Evolutionary conservation across 2,113 vertebrate genomes (phyloP), one percentile per base, ranked within the genome.

Genomic region (Gallinago jamesoni): DNA sequence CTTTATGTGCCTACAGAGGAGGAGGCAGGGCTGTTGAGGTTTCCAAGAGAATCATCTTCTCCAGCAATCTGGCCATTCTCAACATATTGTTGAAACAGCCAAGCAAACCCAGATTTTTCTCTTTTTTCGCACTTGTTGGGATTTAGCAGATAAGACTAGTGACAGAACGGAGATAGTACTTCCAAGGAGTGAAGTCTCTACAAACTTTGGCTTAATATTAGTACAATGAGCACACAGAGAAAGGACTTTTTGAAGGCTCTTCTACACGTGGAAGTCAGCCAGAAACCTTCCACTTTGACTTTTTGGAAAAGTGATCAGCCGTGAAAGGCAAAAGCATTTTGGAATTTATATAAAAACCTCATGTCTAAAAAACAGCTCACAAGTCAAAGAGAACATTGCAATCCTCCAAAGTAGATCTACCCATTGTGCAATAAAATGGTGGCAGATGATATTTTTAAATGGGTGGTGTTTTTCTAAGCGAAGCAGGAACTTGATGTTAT

Each of bases 61-160:
- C 59, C 94, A 94, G 89, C 95, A 95, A 94, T 96, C 94, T 96
- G 96, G 80, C 82, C 67, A 76, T 90, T 85, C 90, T 95, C 94
- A 88, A 57, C 87, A 90, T 3, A 50, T 31, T 80, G 45, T 30
- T 91, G 67, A 87, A 92, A 95, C 57, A 96, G 91, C 84, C 59
- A 92, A 82, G 84, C 70, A 94, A 94, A 96, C 63, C 33, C 93
- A 94, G 57, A 80, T 94, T 94, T 80, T 89, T 89, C 91, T 96
- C 2, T 0, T 89, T 84, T 93, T 92, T 93, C 81, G 70, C 81
- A 94, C 93, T 96, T 89, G 39, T 3, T 82, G 84, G 80, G 74
- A 91, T 94, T 84, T 91, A 95, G 92, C 91, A 96, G 94, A 89
- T 94, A 91, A 93, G 84, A 64, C 89, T 94, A 91, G 67, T 94